Conservation (phyloP, 2,797 vertebrate genomes). For the Tragelaphus eurycerus region DNA sequence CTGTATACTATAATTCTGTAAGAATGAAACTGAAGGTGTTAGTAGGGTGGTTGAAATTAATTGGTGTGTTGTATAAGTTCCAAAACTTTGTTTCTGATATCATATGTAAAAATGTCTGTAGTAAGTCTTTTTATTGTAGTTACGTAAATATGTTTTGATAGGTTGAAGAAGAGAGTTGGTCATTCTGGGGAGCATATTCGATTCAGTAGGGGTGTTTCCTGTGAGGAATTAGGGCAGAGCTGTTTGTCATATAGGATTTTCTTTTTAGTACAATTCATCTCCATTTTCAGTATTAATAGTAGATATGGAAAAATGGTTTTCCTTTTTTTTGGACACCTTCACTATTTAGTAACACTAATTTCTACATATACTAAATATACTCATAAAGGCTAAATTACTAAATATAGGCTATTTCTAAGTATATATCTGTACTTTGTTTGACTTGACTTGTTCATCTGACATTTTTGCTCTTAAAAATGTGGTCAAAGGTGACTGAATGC, state of each 20-base stretch:
- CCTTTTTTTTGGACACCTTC: not conserved
- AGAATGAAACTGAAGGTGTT: not conserved
- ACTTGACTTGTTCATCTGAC: not conserved
- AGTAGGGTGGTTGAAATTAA: not conserved
- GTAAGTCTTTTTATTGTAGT: not conserved
- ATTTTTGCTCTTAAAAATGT: not conserved
- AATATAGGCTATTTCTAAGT: not conserved
- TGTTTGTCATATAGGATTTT: not conserved
- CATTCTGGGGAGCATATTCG: not conserved
- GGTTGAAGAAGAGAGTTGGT: not conserved
- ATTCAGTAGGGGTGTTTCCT: not conserved
- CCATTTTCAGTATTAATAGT: not conserved
- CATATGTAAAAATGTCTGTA: not conserved
- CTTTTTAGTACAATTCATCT: not conserved
- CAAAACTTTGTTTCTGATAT: not conserved
- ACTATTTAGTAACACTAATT: not conserved
- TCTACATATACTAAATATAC: not conserved
- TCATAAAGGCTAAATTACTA: not conserved
- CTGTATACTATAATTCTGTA: not conserved
- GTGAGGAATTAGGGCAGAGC: not conserved
- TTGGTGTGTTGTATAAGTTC: not conserved
- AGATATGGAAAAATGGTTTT: slow-evolving; percentile 2
- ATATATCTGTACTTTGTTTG: not conserved
- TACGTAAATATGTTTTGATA: not conserved
- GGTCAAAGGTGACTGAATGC: not conserved